phyloP scores from a whole-genome alignment of 2,888 invertebrate genomes.

The Aphidius colemani region DNA sequence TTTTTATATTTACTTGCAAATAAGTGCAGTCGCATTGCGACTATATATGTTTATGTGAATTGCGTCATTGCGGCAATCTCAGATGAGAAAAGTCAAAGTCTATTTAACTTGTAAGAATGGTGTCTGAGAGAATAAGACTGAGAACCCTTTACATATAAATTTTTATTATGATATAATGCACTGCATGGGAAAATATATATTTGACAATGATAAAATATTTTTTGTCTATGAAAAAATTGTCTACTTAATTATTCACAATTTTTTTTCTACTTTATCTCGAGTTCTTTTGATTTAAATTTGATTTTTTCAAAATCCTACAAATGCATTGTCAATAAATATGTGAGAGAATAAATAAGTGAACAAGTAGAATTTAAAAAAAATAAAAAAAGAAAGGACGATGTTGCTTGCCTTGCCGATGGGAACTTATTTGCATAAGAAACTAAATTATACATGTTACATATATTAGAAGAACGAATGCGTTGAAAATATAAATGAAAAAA shows the following conservation, averaged over 20 bases:
- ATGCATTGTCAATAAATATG: slow-evolving; percentile 12
- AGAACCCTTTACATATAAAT: too few species aligned
- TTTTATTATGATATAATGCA: too few species aligned
- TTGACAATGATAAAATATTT: too few species aligned
- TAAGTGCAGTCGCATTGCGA: too few species aligned
- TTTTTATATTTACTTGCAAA: too few species aligned
- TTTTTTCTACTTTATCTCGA: background rate
- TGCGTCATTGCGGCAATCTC: too few species aligned
- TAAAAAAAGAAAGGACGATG: slow-evolving; percentile 14
- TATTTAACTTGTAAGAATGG: too few species aligned
- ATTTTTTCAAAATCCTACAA: background rate
- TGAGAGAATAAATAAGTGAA: slow-evolving; percentile 16
- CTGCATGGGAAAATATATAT: too few species aligned
- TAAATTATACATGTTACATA: slow-evolving; percentile 18
- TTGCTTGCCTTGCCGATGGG: slow-evolving; percentile 28
- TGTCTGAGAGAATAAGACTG: too few species aligned
- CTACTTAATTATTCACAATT: background rate
- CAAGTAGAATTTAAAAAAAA: slow-evolving; percentile 12
- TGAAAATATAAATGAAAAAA: background rate
- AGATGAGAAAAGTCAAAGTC: too few species aligned
- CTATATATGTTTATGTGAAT: too few species aligned
- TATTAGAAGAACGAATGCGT: slow-evolving; percentile 5
- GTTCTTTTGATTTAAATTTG: slow-evolving; percentile 1
- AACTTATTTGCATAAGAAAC: slow-evolving; percentile 36
- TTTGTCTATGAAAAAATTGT: background rate